Percentiles rank a stretch among this genome's conserved stretches.
Evolutionary conservation across 2,797 vertebrate genomes (phyloP).

Genomic region (Cyprinella venusta): DNA sequence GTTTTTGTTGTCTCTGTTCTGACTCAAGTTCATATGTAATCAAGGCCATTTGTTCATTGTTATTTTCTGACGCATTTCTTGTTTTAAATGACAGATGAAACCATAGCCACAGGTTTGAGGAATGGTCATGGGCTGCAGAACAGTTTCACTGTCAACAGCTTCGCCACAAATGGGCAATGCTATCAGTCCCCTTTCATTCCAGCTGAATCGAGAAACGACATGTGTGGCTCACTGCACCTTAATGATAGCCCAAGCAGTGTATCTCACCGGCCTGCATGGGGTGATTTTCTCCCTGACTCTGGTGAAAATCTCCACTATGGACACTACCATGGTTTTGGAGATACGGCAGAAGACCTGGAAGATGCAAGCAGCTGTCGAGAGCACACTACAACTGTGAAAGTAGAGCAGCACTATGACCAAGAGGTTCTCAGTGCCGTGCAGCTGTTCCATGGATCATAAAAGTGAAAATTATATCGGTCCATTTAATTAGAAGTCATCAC

Average conservation of each 20-base stretch:
- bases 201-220: slow-evolving; percentile 67
- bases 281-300: slow-evolving; percentile 64
- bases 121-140: slow-evolving; percentile 78
- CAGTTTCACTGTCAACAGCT: slow-evolving; percentile 73
- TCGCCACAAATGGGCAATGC: slow-evolving; percentile 73
- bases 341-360: slow-evolving; percentile 92
- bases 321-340: slow-evolving; percentile 94
- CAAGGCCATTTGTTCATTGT: slow-evolving; percentile 1
- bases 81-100: slow-evolving; percentile 83
- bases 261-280: slow-evolving; percentile 78
- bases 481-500: slow-evolving; percentile 17
- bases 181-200: slow-evolving; percentile 61
- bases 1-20: slow-evolving; percentile 31
- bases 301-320: slow-evolving; percentile 87
- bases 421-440: slow-evolving; percentile 79
- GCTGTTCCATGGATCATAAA: slow-evolving; percentile 83
- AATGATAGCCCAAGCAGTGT: slow-evolving; percentile 83
- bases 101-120: slow-evolving; percentile 81
- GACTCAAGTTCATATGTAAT: slow-evolving; percentile 19
- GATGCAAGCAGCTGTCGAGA: slow-evolving; percentile 79
- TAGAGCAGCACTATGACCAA: slow-evolving; percentile 76
- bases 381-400: slow-evolving; percentile 75
- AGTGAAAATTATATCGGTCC: background rate
- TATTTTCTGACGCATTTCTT: slow-evolving; percentile 51
- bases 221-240: slow-evolving; percentile 91